A percentile compares a stretch with the other conserved stretches of the same genome.
phyloP scores from a whole-genome alignment of 53 echinoderm and acorn worm species.

The Echinometra lucunter region DNA sequence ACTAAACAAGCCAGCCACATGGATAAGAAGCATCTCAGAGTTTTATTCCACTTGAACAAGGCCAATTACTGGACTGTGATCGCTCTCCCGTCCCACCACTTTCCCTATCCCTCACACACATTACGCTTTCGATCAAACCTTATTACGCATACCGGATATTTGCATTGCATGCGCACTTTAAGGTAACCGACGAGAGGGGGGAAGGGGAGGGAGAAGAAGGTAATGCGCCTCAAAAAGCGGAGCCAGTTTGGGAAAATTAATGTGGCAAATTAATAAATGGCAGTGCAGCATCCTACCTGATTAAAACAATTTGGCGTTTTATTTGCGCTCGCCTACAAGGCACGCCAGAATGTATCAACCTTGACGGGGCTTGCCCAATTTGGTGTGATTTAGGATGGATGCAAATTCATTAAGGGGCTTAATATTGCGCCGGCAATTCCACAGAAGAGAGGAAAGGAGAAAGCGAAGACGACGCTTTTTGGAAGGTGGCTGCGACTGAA shows the following conservation, averaged over 20 bases:
- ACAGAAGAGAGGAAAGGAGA: background rate
- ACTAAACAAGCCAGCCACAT: background rate
- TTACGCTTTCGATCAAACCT: conserved; percentile 63
- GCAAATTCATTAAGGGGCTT: conserved; percentile 71
- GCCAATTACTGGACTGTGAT: conserved; percentile 66
- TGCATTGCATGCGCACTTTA: conserved; percentile 62
- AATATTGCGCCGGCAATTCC: conserved; percentile 64
- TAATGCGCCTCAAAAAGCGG: conserved; percentile 35
- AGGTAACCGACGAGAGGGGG: conserved; percentile 39
- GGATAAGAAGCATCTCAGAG: background rate
- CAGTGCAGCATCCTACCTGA: conserved; percentile 69
- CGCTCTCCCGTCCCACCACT: conserved; percentile 42
- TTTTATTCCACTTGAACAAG: conserved; percentile 48
- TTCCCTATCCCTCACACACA: conserved; percentile 54
- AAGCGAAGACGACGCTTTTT: background rate
- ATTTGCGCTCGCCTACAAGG: conserved; percentile 45
- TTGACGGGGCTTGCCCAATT: conserved; percentile 65
- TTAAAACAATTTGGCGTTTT: conserved; percentile 72
- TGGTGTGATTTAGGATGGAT: conserved; percentile 60
- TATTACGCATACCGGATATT: conserved; percentile 68
- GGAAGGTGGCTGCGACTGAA: conserved; percentile 43
- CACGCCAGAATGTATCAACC: conserved; percentile 50
- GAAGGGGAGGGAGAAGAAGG: conserved; percentile 14
- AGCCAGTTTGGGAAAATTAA: conserved; percentile 69
- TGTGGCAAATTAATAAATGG: conserved; percentile 73